Percentiles rank a stretch among this genome's conserved stretches.
Conservation (phyloP, 1,140 invertebrate genomes). For the Cyclina sinensis region DNA sequence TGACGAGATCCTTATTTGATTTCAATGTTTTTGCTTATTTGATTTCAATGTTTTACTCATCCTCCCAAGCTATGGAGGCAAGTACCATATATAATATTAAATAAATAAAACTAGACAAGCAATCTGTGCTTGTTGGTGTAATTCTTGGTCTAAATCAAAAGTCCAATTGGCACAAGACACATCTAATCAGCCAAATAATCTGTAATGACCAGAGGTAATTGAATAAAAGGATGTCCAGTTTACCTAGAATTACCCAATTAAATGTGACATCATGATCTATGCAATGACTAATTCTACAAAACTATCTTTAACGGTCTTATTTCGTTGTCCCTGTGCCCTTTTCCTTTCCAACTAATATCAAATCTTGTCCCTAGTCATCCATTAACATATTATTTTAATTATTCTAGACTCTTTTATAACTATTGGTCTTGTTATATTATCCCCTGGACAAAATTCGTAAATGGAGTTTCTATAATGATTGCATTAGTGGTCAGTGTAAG, state of each 20-base stretch:
- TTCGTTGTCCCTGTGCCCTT: slow-evolving; percentile 15
- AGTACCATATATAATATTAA: neutral
- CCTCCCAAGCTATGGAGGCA: neutral
- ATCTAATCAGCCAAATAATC: slow-evolving; percentile 18
- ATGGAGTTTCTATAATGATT: slow-evolving; percentile 63
- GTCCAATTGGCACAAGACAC: slow-evolving; percentile 25
- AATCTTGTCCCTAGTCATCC: slow-evolving; percentile 47
- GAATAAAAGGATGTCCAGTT: slow-evolving; percentile 62
- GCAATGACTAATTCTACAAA: slow-evolving; percentile 47
- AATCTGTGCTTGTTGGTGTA: neutral
- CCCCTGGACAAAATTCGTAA: slow-evolving; percentile 43
- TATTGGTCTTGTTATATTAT: slow-evolving; percentile 49
- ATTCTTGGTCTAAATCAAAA: slow-evolving; percentile 25
- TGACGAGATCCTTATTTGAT: too few relatives aligned
- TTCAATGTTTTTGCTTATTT: too few relatives aligned
- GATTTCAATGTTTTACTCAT: neutral
- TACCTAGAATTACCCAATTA: slow-evolving; percentile 49
- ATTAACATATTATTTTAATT: slow-evolving; percentile 72
- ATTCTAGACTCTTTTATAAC: slow-evolving; percentile 68
- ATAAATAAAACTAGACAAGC: neutral
- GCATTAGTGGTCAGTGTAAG: slow-evolving; percentile 58
- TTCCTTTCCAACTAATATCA: neutral
- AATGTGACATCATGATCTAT: slow-evolving; percentile 45
- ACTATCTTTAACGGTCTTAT: slow-evolving; percentile 38
- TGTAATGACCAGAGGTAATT: slow-evolving; percentile 39